Base-by-base conservation (phyloP, 2,888 invertebrate species). In the Pollenia griseotomentosa region DNA sequence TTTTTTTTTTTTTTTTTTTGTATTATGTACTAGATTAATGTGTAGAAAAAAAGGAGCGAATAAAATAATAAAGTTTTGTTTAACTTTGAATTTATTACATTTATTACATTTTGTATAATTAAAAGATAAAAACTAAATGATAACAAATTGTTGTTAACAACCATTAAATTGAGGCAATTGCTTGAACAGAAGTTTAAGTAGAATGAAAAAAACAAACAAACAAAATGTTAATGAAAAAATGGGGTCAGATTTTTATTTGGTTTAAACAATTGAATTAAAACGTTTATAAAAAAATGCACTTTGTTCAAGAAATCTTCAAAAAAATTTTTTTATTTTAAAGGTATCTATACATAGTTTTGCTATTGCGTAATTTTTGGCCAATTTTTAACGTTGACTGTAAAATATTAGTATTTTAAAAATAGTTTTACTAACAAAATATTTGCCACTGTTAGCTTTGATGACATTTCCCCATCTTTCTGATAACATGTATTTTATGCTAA, bases 81-180 rank as follows among this genome's bases (percentile, higher is more conserved):
- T 44, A 23, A 51, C 57, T 77, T 82, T 44, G 19, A 44, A 46
- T 73, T 85, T 73, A 55, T 83, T 71, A 70, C 55, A 46, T 73
- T 85, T 73, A 55, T 83, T 71, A 70, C 55, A 48, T 65, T 71
- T 85, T 82, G 33, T 68, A 61, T 82, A 86, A 74, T 78, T 86
- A 70, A 33, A 82, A 68, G 82, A 86, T 86, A 86, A 86, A 86
- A 78, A 75, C 51, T 66, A 48, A 74, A 70, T 74, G 86, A 86
- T 86, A 86, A 86, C 83, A 79, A 86, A 86, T 83, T 68, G 63
- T 55, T 73, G 85, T 83, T 85, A 86, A 86, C 78, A 86, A 68
- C 68, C 82, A 86, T 74, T 42, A 77, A 85, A 82, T 82, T 81
- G 55, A 66, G 70, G 51, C 40, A 55, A 81, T 77, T 65, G 53